These are phyloP conservation scores for Bombus polaris DNA, from an alignment of 1,140 invertebrate genomes.

Conservation along the genomic window DNA sequence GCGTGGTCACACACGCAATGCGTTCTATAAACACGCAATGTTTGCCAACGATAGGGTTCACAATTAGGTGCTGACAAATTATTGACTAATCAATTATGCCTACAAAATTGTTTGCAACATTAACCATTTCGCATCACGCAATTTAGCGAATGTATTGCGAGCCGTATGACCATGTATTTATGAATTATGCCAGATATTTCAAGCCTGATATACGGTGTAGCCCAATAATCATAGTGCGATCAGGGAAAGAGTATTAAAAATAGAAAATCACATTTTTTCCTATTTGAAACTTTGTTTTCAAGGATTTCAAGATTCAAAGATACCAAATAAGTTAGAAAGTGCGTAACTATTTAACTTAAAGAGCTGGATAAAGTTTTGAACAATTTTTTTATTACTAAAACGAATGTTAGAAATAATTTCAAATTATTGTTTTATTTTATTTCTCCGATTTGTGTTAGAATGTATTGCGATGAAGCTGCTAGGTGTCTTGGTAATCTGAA, in stretches of 20 bases:
- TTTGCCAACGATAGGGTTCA: conserved; percentile 25
- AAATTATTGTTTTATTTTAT: neutral
- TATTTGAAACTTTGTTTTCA: neutral
- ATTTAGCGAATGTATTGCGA: neutral
- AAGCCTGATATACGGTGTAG: too few relatives aligned
- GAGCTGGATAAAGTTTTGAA: neutral
- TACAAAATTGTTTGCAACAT: conserved; percentile 28
- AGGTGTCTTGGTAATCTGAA: neutral
- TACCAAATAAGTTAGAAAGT: neutral
- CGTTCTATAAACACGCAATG: conserved; percentile 24
- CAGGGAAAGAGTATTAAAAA: neutral
- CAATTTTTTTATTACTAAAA: neutral
- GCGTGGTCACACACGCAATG: conserved; percentile 21
- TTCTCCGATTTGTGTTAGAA: too few relatives aligned
- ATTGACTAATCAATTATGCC: conserved; percentile 42
- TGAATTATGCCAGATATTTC: neutral
- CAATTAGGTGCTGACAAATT: conserved; percentile 36
- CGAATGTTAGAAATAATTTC: neutral
- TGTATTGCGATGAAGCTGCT: neutral
- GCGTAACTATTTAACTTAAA: neutral
- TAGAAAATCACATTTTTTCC: neutral
- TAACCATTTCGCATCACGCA: conserved; percentile 25
- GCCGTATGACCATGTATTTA: neutral
- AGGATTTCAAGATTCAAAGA: neutral
- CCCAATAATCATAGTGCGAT: neutral